Base-by-base conservation (phyloP, 2,888 invertebrate genomes). In the Sepiola atlantica region DNA sequence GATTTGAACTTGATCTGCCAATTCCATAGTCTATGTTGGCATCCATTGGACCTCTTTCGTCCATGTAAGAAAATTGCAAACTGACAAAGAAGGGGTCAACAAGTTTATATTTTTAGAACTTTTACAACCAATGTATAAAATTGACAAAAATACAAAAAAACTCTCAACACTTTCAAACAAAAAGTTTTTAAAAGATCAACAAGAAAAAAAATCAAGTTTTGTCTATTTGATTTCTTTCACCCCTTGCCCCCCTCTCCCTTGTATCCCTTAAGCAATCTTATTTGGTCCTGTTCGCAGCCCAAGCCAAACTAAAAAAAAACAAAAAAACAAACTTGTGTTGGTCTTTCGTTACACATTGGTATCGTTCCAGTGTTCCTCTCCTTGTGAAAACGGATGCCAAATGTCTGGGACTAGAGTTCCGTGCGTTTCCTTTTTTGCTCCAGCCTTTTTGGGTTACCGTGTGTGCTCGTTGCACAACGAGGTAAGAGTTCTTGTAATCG, bases 341-440 rank as follows among this genome's bases (percentile, higher is more conserved):
- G 77, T 77, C 77, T 77, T 32, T 77, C 77, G 77, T 77, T 77
- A 77, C 77, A 77, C 77, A 32, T 77, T 77, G 77, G 77, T 77
- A 77, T 77, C 77, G 77, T 77, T 77, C 77, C 77, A 77, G 77
- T 32, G n/a, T 77, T 77, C 77, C n/a, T 77, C 18, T 77, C 77
- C 77, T n/a, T 77, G 77, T 77, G n/a, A n/a, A 77, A 77, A n/a
- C 77, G 77, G 77, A 77, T 77, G n/a, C 77, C 77, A 32, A 77
- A 77, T 77, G 77, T 77, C 77, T 77, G 77, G n/a, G 77, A 77
- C 16, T 77, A 77, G 77, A 77, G 77, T 77, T 77, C 77, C 77
- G 18, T 77, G 77, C n/a, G 77, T 77, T 77, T 77, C 77, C 77
- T 77, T 77, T 77, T n/a, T n/a, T n/a, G n/a, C 77, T 77, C 77